phyloP scores from a whole-genome alignment of 2,113 vertebrate species.

The Polyodon spathula region DNA sequence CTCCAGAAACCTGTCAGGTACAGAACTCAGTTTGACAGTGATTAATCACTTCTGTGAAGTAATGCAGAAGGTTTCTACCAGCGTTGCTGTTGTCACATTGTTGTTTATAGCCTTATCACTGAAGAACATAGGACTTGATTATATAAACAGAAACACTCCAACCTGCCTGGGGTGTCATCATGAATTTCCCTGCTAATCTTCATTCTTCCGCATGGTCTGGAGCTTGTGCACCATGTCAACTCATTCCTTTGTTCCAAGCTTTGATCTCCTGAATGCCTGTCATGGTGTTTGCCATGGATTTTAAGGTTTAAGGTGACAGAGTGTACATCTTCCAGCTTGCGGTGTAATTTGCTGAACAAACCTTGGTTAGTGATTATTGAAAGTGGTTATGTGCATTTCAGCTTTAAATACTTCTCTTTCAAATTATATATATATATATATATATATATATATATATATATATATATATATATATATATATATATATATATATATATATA shows the following conservation, averaged over 20 bases:
- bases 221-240: conserved; percentile 58
- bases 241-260: conserved; percentile 72
- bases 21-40: conserved; percentile 37
- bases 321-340: conserved; percentile 59
- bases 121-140: conserved; percentile 59
- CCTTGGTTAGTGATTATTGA: conserved; percentile 40
- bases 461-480: no score
- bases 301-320: conserved; percentile 59
- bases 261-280: conserved; percentile 70
- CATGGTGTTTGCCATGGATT: conserved; percentile 71
- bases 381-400: no score
- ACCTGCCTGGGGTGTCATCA: conserved; percentile 53
- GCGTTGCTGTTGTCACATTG: conserved; percentile 23
- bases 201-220: conserved; percentile 53
- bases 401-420: no score
- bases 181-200: conserved; percentile 66
- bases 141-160: conserved; percentile 74
- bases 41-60: conserved; percentile 34
- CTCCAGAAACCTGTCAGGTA: no score
- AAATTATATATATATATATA: no score
- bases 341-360: conserved; percentile 86
- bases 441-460: no score
- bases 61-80: conserved; percentile 18
- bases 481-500: no score
- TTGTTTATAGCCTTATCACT: conserved; percentile 36